Conservation (phyloP, 1,140 invertebrate genomes). For the Colletes gigas region DNA sequence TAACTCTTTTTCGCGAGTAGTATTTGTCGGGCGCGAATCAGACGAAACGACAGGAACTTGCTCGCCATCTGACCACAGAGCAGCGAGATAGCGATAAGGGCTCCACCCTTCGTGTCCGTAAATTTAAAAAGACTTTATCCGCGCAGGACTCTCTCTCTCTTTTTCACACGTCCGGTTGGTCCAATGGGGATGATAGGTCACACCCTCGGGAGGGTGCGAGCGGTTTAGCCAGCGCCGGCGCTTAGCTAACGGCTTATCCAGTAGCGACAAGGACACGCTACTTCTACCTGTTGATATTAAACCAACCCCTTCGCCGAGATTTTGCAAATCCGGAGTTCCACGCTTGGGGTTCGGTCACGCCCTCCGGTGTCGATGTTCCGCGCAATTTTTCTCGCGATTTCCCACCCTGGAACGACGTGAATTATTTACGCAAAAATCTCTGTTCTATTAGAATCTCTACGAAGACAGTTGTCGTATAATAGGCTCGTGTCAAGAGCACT, state of each 20-base stretch:
- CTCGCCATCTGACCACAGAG: neutral
- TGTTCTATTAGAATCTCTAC: too few relatives aligned
- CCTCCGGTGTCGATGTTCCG: slow-evolving; percentile 54
- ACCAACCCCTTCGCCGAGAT: slow-evolving; percentile 79
- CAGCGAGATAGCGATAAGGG: neutral
- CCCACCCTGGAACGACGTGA: neutral
- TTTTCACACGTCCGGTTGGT: slow-evolving; percentile 75
- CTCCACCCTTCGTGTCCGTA: slow-evolving; percentile 36
- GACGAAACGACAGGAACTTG: neutral
- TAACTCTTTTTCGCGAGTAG: neutral
- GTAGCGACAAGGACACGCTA: slow-evolving; percentile 69
- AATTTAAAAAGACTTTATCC: slow-evolving; percentile 65
- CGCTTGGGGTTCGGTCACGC: slow-evolving; percentile 71
- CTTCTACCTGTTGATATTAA: slow-evolving; percentile 80
- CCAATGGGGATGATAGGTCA: slow-evolving; percentile 77
- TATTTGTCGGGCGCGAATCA: neutral
- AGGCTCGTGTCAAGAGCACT: too few relatives aligned
- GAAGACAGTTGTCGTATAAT: too few relatives aligned
- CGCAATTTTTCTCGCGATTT: neutral
- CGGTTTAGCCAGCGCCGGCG: slow-evolving; percentile 80
- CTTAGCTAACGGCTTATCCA: slow-evolving; percentile 80
- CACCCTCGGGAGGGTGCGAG: slow-evolving; percentile 78
- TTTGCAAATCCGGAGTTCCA: slow-evolving; percentile 78
- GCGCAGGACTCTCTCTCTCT: slow-evolving; percentile 72
- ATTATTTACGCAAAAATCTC: too few relatives aligned